Evolutionary conservation across 2,113 vertebrate genomes (phyloP).

Genomic region (Catharus bicknelli): DNA sequence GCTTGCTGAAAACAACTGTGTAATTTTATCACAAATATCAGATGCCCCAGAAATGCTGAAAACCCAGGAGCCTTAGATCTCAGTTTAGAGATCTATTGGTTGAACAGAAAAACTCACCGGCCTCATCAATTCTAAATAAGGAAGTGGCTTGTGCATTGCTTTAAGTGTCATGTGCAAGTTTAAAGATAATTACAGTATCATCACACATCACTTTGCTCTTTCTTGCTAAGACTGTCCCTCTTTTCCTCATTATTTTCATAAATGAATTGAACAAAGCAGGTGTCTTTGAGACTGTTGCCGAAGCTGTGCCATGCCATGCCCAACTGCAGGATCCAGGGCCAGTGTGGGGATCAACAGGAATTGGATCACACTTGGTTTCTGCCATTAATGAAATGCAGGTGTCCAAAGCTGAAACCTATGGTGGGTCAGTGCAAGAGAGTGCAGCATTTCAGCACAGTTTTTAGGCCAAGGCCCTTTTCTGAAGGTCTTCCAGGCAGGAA

Average conservation of each 20-base stretch:
- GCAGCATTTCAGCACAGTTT: neutral
- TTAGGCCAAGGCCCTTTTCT: neutral
- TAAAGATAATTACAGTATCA: neutral
- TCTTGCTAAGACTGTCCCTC: neutral
- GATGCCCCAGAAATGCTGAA: neutral
- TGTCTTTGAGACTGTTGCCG: neutral
- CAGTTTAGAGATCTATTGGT: neutral
- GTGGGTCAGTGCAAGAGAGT: neutral
- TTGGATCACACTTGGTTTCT: neutral
- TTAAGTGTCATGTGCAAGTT: neutral
- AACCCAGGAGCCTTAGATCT: neutral
- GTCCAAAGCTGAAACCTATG: neutral
- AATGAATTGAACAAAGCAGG: neutral
- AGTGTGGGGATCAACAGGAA: neutral
- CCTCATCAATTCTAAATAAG: neutral
- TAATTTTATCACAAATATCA: neutral
- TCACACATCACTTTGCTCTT: neutral
- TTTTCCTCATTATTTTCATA: neutral
- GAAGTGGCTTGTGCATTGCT: accelerated
- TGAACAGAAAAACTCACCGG: neutral
- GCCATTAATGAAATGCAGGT: neutral
- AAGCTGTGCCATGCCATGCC: neutral
- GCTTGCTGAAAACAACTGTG: neutral
- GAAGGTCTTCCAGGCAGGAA: neutral
- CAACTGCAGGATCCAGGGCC: neutral